phyloP scores from a whole-genome alignment of 1,140 invertebrate species.

The Achatina immaculata region DNA sequence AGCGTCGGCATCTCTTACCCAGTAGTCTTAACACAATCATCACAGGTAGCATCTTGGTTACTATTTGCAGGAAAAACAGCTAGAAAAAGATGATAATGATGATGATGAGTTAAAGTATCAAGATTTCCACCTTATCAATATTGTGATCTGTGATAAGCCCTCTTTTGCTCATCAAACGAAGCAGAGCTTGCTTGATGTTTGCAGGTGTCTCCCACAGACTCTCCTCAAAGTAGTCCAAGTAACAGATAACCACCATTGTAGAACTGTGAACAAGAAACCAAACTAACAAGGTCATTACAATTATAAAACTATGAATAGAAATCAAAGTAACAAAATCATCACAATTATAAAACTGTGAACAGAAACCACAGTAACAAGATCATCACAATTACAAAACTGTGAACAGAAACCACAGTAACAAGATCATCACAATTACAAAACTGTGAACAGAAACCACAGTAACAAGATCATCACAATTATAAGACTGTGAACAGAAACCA shows the following conservation, averaged over 20 bases:
- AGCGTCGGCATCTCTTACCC: too few relatives aligned
- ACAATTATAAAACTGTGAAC: not conserved
- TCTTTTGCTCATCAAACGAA: slow-evolving; percentile 57
- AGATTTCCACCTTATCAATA: slow-evolving; percentile 48
- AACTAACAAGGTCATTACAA: not conserved
- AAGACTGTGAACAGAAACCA: too few relatives aligned
- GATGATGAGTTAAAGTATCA: too few relatives aligned
- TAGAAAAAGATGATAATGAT: too few relatives aligned
- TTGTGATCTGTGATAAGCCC: slow-evolving; percentile 58
- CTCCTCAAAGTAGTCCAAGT: slow-evolving; percentile 42
- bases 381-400: not conserved
- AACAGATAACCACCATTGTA: slow-evolving; percentile 44
- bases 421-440: not conserved
- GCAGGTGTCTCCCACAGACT: slow-evolving; percentile 44
- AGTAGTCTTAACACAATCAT: too few relatives aligned
- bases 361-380: not conserved
- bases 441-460: not conserved
- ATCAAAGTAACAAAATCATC: not conserved
- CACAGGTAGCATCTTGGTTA: too few relatives aligned
- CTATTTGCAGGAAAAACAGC: too few relatives aligned
- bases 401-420: not conserved
- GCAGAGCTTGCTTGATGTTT: slow-evolving; percentile 53
- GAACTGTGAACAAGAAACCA: slow-evolving; percentile 44
- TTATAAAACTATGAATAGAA: not conserved
- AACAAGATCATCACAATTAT: too few relatives aligned